These are phyloP conservation scores for Gastrophryne carolinensis DNA, from an alignment of 2,797 vertebrate species.

Conservation along the genomic window DNA sequence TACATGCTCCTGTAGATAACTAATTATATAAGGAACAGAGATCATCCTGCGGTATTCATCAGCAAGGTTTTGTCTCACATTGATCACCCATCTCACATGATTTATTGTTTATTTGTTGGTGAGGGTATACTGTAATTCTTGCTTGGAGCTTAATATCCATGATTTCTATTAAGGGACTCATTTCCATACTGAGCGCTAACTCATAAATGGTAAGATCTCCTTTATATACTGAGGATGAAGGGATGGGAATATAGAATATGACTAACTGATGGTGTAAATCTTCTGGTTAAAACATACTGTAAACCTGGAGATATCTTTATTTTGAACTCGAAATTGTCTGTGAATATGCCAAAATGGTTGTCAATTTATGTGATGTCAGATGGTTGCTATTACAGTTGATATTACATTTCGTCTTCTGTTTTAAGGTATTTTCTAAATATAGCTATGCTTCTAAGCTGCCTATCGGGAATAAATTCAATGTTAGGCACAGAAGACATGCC, in stretches of 20 bases:
- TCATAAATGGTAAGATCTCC: neutral
- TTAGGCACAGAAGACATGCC: too few species aligned
- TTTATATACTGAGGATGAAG: neutral
- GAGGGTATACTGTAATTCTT: neutral
- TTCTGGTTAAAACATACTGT: too few species aligned
- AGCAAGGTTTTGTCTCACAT: neutral
- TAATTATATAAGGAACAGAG: conserved; percentile 8
- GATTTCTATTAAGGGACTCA: neutral
- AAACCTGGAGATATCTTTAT: too few species aligned
- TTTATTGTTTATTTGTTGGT: neutral
- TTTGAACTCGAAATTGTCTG: too few species aligned
- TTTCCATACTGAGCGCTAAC: neutral
- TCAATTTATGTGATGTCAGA: too few species aligned
- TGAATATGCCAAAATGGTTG: too few species aligned
- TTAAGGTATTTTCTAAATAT: too few species aligned
- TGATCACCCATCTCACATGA: neutral
- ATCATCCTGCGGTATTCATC: neutral
- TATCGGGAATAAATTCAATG: too few species aligned
- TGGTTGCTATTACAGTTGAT: too few species aligned
- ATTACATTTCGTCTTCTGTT: too few species aligned
- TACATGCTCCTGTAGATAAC: neutral
- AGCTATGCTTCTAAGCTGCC: too few species aligned
- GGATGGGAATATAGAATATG: neutral
- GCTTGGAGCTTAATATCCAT: neutral
- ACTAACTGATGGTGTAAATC: neutral